Conservation (phyloP, 2,888 invertebrate genomes). For the Oscheius myriophilus region DNA sequence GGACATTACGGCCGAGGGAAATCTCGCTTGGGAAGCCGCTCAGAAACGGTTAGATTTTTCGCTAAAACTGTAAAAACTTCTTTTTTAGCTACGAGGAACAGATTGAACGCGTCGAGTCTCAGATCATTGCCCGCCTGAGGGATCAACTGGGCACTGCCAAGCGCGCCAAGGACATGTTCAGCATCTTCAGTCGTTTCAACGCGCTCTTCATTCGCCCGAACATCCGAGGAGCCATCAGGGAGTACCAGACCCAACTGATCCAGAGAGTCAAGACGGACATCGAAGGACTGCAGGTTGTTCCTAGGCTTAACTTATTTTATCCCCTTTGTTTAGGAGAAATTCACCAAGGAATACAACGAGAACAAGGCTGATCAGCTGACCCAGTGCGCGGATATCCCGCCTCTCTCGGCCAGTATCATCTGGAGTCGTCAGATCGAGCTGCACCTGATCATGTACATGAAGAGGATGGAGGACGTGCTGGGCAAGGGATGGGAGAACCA, state of each 20-base stretch:
- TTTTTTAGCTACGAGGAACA: conserved; percentile 85
- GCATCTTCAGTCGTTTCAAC: conserved; percentile 89
- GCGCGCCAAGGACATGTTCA: conserved; percentile 99
- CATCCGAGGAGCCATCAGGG: conserved; percentile 94
- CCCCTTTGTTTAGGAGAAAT: conserved; percentile 38
- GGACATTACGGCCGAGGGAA: conserved; percentile 92
- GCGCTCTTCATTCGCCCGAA: conserved; percentile 97
- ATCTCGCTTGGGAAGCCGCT: conserved; percentile 97
- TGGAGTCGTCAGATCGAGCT: conserved; percentile 95
- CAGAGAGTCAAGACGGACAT: conserved; percentile 99
- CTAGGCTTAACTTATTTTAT: neutral
- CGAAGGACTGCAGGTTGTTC: conserved; percentile 83
- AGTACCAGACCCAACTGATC: conserved; percentile 98
- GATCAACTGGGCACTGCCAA: conserved; percentile 98
- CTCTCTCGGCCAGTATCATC: conserved; percentile 95
- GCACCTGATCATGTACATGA: conserved; percentile 92
- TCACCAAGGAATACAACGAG: conserved; percentile 89
- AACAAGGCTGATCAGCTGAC: conserved; percentile 75
- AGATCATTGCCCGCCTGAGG: conserved; percentile 94
- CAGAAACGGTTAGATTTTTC: conserved; percentile 78
- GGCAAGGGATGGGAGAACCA: conserved; percentile 97
- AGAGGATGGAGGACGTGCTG: conserved; percentile 96
- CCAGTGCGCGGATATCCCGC: conserved; percentile 90
- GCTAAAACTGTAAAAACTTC: neutral
- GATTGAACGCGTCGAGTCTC: conserved; percentile 95